phyloP scores from a whole-genome alignment of 2,113 vertebrate genomes.

The Myanophis thanlyinensis region DNA sequence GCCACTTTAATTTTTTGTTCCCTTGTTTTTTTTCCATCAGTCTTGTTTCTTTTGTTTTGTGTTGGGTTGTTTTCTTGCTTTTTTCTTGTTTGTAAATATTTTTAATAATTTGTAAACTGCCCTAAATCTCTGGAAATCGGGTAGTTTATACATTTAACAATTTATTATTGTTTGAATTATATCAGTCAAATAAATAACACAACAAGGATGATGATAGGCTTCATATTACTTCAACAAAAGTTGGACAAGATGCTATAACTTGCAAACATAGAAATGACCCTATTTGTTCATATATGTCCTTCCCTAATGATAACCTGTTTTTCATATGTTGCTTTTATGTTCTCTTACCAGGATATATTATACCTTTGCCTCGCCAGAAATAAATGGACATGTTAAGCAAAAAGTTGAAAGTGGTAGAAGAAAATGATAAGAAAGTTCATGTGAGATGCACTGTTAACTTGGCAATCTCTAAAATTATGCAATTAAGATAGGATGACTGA shows the following conservation, averaged over 20 bases:
- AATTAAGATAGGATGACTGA: neutral
- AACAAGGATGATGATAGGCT: neutral
- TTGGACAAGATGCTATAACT: neutral
- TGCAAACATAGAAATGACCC: neutral
- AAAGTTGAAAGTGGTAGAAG: neutral
- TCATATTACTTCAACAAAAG: neutral
- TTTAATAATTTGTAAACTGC: neutral
- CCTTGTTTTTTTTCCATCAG: neutral
- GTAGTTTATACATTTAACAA: neutral
- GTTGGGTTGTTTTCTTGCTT: neutral
- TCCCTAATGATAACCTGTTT: neutral
- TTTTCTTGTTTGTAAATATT: neutral
- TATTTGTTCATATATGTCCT: neutral
- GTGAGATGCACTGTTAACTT: neutral
- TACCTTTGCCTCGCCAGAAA: neutral
- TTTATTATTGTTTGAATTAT: neutral
- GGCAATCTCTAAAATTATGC: neutral
- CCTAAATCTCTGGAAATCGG: neutral
- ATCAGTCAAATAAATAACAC: neutral
- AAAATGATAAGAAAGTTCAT: neutral
- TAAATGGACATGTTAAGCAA: neutral
- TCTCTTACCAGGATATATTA: neutral
- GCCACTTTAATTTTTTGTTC: neutral
- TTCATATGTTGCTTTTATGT: neutral
- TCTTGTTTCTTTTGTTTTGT: neutral